Conservation (phyloP, 2,888 invertebrate genomes). For the Agonum fuliginosum region DNA sequence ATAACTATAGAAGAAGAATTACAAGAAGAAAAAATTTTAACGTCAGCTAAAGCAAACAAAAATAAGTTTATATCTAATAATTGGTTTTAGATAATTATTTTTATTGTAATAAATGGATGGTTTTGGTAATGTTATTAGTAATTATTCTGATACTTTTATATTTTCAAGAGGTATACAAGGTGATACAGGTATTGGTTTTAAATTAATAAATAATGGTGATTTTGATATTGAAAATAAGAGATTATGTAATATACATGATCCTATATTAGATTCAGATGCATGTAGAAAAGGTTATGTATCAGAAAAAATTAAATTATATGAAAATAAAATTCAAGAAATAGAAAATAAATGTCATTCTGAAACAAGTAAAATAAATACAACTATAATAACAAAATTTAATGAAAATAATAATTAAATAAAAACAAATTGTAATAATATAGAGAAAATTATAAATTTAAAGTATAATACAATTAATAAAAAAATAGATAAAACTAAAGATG, state of each 20-base stretch:
- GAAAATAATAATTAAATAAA: background rate
- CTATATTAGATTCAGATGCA: background rate
- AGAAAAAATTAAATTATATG: background rate
- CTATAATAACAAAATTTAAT: background rate
- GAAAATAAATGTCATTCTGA: slow-evolving; percentile 1
- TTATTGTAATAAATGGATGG: slow-evolving; percentile 7
- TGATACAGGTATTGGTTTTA: slow-evolving; percentile 15
- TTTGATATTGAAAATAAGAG: slow-evolving; percentile 20
- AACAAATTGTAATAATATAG: background rate
- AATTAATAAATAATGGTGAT: background rate
- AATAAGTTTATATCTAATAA: too few relatives aligned
- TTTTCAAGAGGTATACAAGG: background rate
- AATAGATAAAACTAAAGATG: background rate
- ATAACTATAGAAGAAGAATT: too few relatives aligned
- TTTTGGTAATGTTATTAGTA: background rate
- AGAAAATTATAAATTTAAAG: background rate
- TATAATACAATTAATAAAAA: background rate
- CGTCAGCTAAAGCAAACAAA: too few relatives aligned
- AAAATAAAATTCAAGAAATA: background rate
- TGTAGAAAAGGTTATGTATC: background rate
- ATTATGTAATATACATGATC: background rate
- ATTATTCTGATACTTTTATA: background rate
- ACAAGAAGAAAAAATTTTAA: too few relatives aligned
- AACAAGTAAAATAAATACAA: background rate
- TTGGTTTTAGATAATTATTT: too few relatives aligned